Base-by-base conservation (phyloP, 2,888 invertebrate species). In the Beris morrisii region DNA sequence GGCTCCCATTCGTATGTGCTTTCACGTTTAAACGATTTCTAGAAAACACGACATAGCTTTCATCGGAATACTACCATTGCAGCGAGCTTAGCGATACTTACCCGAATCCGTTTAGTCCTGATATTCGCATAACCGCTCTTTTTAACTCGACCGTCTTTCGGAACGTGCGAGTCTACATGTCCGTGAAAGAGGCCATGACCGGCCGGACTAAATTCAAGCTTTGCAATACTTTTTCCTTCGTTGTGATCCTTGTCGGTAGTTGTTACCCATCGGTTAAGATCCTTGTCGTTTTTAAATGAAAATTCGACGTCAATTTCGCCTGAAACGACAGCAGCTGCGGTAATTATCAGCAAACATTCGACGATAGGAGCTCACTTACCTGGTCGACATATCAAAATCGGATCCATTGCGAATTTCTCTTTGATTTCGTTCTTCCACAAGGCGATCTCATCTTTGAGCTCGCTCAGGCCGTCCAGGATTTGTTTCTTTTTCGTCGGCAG, bases 61-160 rank as follows among this genome's bases (percentile, higher is more conserved):
- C 22, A 13, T 13, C 6, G 22, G 46, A 53, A 15, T 52, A 54
- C 13, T 54, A 2, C 31, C 31, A 54, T 5, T 13, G 48, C 7
- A 2, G 2, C 3, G 22, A 22, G 22, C 22, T 22, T 22, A 22
- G 15, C 15, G 7, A 9, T 9, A 64, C 46, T 81, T 78, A 91
- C 91, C 79, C 86, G 83, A 61, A 85, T 83, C 73, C 86, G 83
- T 50, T 87, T 81, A 0, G 92, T 88, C 70, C 86, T 85, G 58
- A 96, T 84, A 73, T 89, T 91, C 72, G 92, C 93, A 78, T 91
- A 97, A 0, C 96, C 97, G 13, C 93, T 84, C 64, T 84, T 84
- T 74, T 89, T 89, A 1, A 89, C 84, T 68, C 82, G 80, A 3
- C 97, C 97, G 83, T 95, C 94, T 76, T 90, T 89, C 0, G 93